Evolutionary conservation across 2,888 invertebrate species (phyloP), one percentile per base, ranked within the genome.

Genomic region (Tetragonisca angustula): DNA sequence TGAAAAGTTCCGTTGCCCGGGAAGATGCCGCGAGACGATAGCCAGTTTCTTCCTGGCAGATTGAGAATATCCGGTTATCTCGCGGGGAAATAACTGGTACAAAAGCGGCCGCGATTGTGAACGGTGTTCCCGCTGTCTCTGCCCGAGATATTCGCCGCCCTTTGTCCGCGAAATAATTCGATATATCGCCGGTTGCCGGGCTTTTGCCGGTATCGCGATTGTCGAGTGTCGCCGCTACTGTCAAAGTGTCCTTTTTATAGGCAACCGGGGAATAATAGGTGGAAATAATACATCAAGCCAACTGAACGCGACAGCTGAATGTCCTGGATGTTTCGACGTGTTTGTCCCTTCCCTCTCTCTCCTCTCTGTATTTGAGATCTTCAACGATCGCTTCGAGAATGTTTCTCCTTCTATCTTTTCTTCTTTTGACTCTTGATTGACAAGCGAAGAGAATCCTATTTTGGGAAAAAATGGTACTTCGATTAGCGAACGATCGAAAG

Each of bases 251-350:
- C 32, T 86, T 86, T 78, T 79, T 81, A 79, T 61, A 69, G 70
- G 62, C 73, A 69, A 74, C 71, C 50, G 73, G 81, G 76, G 79
- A 88, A 91, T 90, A 90, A 90, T 89, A 76, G 87, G 80, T 82
- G 85, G 86, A 91, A 92, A 92, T 91, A 92, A 92, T 92, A 91
- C 90, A 87, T 92, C 91, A 90, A 87, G 84, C 84, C 87, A 84
- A 91, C 84, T 87, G 88, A 89, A 89, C 79, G 81, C 88, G 92
- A 92, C 92, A 90, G 89, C 88, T 91, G 88, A 87, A 89, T 91
- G 88, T 86, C 85, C 84, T 24, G 64, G 52, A 59, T 79, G 19
- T 32, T 56, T 74, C 84, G 69, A 11, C 9, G 43, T 17, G 52
- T 65, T 76, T 49, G 76, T 61, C n/a, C 68, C 50, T 62, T 24